Base-by-base conservation (phyloP, 2,797 vertebrate genomes). In the Iguana delicatissima region DNA sequence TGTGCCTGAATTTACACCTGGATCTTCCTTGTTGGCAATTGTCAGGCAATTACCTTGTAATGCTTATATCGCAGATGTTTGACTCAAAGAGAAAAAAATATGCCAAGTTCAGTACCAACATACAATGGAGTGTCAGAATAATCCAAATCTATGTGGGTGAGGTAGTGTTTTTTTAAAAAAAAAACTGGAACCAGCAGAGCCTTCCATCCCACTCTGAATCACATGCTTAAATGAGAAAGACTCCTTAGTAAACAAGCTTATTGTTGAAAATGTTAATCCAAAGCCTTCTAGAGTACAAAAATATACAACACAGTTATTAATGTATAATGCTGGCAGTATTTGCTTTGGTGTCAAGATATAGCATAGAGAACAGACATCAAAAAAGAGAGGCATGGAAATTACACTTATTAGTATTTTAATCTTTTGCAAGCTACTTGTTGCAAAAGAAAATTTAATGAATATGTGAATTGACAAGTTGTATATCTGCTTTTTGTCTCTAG, bases 211-310 rank as follows among this genome's bases (percentile, higher is more conserved):
- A 42, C 38, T 8, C 76, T 72, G 20, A 72, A 85, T 59, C 84
- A 32, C 0, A 90, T 52, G 57, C 14, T 76, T 32, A 50, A 90
- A 94, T 90, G 69, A 89, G 91, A 92, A 85, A 89, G 0, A 29
- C 50, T 80, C 89, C 89, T 26, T 92, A 0, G 38, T 59, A 93
- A 88, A 91, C 50, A 96, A 96, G 90, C 5, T 22, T 80, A 87
- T 74, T 80, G 13, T 29, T 89, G 29, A n/a, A 14, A 1, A 6
- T 85, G 50, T 86, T 88, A 92, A 89, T 55, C 67, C 82, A 92
- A n/a, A 80, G 3, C 5, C 85, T 94, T 91, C 32, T 91, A 83
- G 74, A 86, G 38, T 89, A 91, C 2, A 89, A 93, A 93, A 89
- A 85, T 8, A 0, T 57, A 6, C 86, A 93, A 85, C 0, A 0